Percentiles rank a stretch among this genome's conserved stretches.
These are phyloP conservation scores for Lymantria monacha DNA, from an alignment of 2,888 invertebrate species.

Conservation along the genomic window DNA sequence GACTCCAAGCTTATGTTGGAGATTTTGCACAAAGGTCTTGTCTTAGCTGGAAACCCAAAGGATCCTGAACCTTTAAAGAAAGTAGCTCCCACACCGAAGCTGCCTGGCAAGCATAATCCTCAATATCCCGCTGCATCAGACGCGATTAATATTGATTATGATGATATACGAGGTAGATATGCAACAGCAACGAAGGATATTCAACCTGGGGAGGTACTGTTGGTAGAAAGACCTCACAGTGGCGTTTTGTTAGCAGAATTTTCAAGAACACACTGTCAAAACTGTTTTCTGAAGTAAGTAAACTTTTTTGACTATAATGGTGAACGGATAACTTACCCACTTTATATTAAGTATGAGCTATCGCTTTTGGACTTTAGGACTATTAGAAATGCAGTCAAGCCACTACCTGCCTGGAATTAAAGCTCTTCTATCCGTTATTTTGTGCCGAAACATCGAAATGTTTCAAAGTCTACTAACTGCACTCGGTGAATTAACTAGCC, in stretches of 20 bases:
- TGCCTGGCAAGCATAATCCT: conserved; percentile 66
- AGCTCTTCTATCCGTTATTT: too few species aligned
- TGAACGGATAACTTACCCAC: too few species aligned
- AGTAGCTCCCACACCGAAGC: conserved; percentile 62
- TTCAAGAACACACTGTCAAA: conserved; percentile 86
- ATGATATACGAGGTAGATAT: conserved; percentile 85
- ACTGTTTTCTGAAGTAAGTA: conserved; percentile 85
- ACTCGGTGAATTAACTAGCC: too few species aligned
- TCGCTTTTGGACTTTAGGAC: too few species aligned
- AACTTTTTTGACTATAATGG: too few species aligned
- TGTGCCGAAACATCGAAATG: too few species aligned
- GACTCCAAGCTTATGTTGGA: conserved; percentile 88
- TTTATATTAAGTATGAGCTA: too few species aligned
- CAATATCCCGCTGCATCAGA: conserved; percentile 83
- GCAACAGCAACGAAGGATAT: conserved; percentile 87
- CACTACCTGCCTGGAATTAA: too few species aligned
- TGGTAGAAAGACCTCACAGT: conserved; percentile 88
- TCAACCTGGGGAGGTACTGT: conserved; percentile 86
- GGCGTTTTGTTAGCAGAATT: conserved; percentile 87
- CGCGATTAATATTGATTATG: conserved; percentile 84
- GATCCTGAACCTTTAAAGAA: conserved; percentile 61
- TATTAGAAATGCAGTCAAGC: too few species aligned
- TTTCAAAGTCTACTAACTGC: too few species aligned
- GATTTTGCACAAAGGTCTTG: conserved; percentile 84
- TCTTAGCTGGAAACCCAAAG: conserved; percentile 66